A percentile compares a stretch with the other conserved stretches of the same genome.
Evolutionary conservation across 2,888 invertebrate genomes (phyloP).

Genomic region (Fabriciana adippe): DNA sequence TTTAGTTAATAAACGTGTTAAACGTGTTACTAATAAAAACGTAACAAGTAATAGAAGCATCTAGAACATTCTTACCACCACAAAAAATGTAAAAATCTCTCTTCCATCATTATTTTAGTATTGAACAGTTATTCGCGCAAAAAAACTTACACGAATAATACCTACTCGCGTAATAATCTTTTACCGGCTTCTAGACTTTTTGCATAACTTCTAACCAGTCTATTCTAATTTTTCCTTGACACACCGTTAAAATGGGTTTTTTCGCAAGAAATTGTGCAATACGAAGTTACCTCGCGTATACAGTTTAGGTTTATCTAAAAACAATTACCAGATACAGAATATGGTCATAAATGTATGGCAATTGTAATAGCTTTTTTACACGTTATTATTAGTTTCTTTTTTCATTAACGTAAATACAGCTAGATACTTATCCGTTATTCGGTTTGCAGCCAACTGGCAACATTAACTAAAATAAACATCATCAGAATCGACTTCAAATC

Average conservation of each 20-base stretch:
- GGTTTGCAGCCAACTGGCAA: too few species aligned
- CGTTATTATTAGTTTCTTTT: too few species aligned
- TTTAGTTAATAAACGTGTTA: too few species aligned
- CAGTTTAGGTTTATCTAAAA: conserved; percentile 15
- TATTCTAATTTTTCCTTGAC: conserved; percentile 44
- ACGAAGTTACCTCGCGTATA: conserved; percentile 5
- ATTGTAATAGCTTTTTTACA: conserved; percentile 1
- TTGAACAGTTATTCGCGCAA: conserved; percentile 14
- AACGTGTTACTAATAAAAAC: too few species aligned
- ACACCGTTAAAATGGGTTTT: conserved; percentile 37
- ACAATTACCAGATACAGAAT: neutral
- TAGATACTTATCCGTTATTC: too few species aligned
- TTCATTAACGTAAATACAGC: too few species aligned
- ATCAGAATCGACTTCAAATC: too few species aligned
- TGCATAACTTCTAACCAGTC: conserved; percentile 35
- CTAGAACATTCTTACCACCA: neutral
- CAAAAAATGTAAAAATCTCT: neutral
- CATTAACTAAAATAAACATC: too few species aligned
- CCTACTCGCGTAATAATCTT: conserved; percentile 38
- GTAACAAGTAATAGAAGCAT: neutral
- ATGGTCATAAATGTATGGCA: neutral
- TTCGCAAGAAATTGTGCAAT: conserved; percentile 34
- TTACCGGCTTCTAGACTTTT: conserved; percentile 31
- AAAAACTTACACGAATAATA: conserved; percentile 19
- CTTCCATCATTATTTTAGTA: neutral